phyloP scores from a whole-genome alignment of 2,797 vertebrate species.

The Petrocephalus schoutedeni region DNA sequence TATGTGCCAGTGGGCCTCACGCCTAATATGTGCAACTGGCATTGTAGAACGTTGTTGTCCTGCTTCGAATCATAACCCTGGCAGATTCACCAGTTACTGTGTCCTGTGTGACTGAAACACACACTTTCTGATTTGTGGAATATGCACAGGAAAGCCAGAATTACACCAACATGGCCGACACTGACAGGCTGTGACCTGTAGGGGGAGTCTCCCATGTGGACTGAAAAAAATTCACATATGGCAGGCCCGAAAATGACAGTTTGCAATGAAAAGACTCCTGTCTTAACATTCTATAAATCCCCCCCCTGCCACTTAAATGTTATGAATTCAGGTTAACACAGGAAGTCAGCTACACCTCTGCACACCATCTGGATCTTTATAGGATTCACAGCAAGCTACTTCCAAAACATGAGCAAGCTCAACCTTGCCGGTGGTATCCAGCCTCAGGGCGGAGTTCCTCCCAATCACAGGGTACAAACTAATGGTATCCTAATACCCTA shows the following conservation, averaged over 20 bases:
- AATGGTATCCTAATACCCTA: not conserved
- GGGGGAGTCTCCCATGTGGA: not conserved
- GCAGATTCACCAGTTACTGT: not conserved
- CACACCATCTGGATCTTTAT: not conserved
- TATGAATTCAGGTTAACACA: not conserved
- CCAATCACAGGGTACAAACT: slow-evolving; percentile 34
- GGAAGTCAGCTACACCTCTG: not conserved
- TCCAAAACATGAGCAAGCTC: not conserved
- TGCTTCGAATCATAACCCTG: not conserved
- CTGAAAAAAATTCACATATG: not conserved
- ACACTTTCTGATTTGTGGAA: not conserved
- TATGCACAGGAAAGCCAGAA: not conserved
- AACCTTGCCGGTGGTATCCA: slow-evolving; percentile 16
- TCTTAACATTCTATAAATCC: not conserved
- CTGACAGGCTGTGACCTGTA: not conserved
- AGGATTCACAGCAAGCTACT: not conserved
- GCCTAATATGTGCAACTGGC: not conserved
- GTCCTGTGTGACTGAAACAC: not conserved
- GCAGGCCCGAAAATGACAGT: not conserved
- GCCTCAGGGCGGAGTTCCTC: slow-evolving; percentile 33
- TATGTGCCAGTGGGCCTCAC: not conserved
- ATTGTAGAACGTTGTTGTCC: not conserved
- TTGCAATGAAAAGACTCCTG: not conserved
- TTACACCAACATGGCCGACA: not conserved
- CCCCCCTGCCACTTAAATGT: not conserved